phyloP scores from a whole-genome alignment of 1,140 invertebrate genomes.

The Trichomalopsis sarcophagae region DNA sequence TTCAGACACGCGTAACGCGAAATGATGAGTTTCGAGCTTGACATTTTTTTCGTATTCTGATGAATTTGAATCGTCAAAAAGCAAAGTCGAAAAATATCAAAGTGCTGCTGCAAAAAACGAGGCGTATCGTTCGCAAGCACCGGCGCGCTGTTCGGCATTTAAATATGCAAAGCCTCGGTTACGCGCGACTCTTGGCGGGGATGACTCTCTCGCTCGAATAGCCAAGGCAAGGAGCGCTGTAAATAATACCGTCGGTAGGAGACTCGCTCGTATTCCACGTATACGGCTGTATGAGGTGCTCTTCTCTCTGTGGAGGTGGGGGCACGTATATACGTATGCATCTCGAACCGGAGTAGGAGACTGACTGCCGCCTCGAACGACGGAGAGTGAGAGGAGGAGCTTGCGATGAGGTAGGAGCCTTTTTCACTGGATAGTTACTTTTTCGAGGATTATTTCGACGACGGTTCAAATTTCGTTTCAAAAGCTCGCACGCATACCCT shows the following conservation, averaged over 20 bases:
- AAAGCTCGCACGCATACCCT: too few relatives aligned
- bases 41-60: neutral
- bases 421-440: neutral
- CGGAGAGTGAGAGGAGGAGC: neutral
- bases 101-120: neutral
- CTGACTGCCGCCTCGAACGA: constrained; percentile 17
- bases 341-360: constrained; percentile 16
- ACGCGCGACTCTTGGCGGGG: neutral
- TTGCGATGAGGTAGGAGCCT: constrained; percentile 2
- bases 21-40: too few relatives aligned
- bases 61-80: neutral
- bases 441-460: too few relatives aligned
- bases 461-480: too few relatives aligned
- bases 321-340: constrained; percentile 20
- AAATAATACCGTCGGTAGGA: constrained; percentile 46
- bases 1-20: too few relatives aligned
- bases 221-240: constrained; percentile 28
- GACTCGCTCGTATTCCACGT: constrained; percentile 34
- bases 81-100: neutral
- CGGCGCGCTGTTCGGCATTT: constrained; percentile 21
- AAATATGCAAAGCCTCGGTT: constrained; percentile 43
- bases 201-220: constrained; percentile 27
- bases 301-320: neutral
- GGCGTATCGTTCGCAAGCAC: neutral
- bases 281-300: neutral